Evolutionary conservation across 2,888 invertebrate genomes (phyloP).

Genomic region (Pseudococcus jackbeardsleyi): DNA sequence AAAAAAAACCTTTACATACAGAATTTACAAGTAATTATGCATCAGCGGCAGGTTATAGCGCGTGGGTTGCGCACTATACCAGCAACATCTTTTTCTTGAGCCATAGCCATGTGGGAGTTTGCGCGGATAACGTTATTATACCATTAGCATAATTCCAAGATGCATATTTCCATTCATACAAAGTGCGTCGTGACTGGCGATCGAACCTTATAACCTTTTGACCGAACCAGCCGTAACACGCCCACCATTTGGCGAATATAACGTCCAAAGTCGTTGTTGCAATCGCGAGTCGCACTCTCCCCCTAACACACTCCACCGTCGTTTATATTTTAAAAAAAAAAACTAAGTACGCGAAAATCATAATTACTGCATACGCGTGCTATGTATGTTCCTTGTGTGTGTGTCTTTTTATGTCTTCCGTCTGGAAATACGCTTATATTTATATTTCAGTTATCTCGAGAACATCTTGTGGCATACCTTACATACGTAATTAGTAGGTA

Average conservation of each 20-base stretch:
- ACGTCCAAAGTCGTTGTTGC: not conserved
- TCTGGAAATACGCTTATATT: too few relatives aligned
- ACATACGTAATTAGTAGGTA: too few relatives aligned
- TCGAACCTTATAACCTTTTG: slow-evolving; percentile 60
- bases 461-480: too few relatives aligned
- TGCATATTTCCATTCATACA: slow-evolving; percentile 55
- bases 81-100: slow-evolving; percentile 31
- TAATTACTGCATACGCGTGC: not conserved
- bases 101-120: slow-evolving; percentile 41
- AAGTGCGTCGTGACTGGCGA: slow-evolving; percentile 60
- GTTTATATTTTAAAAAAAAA: not conserved
- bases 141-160: slow-evolving; percentile 50
- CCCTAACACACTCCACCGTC: not conserved
- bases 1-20: slow-evolving; percentile 11
- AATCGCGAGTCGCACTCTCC: not conserved
- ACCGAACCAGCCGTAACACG: slow-evolving; percentile 57
- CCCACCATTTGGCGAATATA: slow-evolving; percentile 58
- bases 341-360: not conserved
- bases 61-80: slow-evolving; percentile 36
- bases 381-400: not conserved
- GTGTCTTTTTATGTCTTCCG: too few relatives aligned
- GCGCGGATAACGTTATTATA: slow-evolving; percentile 49
- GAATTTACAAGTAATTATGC: slow-evolving; percentile 51
- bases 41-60: slow-evolving; percentile 42
- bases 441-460: too few relatives aligned